phyloP scores from a whole-genome alignment of 2,888 invertebrate genomes.

The Torymus auratus region DNA sequence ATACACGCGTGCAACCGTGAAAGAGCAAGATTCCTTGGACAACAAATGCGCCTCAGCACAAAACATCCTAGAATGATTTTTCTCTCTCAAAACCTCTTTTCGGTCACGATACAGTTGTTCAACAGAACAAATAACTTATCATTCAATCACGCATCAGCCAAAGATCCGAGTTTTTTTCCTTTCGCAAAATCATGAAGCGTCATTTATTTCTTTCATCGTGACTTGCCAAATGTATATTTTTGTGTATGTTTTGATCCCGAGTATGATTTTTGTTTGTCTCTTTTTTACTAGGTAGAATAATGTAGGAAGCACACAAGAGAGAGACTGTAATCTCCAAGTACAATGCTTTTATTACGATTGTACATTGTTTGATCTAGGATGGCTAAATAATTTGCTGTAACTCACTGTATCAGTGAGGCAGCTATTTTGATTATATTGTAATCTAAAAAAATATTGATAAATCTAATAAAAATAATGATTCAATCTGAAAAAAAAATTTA shows the following conservation, averaged over 20 bases:
- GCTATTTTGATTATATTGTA: constrained; percentile 68
- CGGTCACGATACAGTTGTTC: constrained; percentile 36
- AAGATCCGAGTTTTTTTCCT: constrained; percentile 56
- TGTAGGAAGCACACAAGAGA: constrained; percentile 56
- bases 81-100: constrained; percentile 50
- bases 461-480: constrained; percentile 62
- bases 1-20: constrained; percentile 9
- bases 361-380: constrained; percentile 59
- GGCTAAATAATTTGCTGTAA: constrained; percentile 62
- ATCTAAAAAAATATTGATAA: constrained; percentile 73
- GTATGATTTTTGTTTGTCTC: constrained; percentile 49
- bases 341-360: constrained; percentile 58
- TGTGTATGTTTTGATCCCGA: constrained; percentile 51
- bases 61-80: constrained; percentile 65
- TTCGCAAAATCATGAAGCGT: constrained; percentile 29
- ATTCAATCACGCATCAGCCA: constrained; percentile 62
- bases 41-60: constrained; percentile 69
- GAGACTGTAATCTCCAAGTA: constrained; percentile 56
- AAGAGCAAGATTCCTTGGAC: constrained; percentile 53
- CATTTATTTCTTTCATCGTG: constrained; percentile 45
- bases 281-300: constrained; percentile 53
- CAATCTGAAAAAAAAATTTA: constrained; percentile 55
- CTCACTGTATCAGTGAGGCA: constrained; percentile 77
- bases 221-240: constrained; percentile 59
- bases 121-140: constrained; percentile 14